Conservation (phyloP, 92 coral and sea anemone species). For the Bergia sp. region DNA sequence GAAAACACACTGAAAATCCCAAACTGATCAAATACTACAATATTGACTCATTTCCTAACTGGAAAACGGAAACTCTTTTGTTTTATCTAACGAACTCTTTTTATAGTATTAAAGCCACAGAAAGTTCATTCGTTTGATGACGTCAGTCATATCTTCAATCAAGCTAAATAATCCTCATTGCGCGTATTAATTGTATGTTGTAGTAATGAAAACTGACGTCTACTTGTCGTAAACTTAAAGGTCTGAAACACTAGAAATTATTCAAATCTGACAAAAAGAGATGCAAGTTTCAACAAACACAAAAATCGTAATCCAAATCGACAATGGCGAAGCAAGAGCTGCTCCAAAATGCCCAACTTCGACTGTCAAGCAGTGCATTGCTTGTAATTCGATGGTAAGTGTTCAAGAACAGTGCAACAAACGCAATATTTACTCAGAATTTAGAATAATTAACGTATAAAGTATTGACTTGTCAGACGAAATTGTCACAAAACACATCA, state of each 20-base stretch:
- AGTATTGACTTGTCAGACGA: background rate
- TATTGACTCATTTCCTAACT: background rate
- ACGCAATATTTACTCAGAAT: too few species aligned
- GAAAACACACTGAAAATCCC: background rate
- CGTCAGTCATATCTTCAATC: background rate
- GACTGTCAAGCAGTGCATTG: conserved; percentile 4
- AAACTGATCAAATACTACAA: too few species aligned
- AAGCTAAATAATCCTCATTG: background rate
- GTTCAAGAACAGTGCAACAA: background rate
- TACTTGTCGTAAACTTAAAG: too few species aligned
- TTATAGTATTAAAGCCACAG: too few species aligned
- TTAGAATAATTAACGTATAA: background rate
- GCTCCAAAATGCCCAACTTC: background rate
- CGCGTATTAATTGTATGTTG: background rate
- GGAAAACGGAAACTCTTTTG: background rate
- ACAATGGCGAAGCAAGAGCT: background rate
- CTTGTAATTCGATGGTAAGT: conserved; percentile 28
- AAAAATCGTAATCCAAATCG: background rate
- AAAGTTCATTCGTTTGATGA: background rate
- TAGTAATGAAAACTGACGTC: background rate
- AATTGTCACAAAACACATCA: background rate
- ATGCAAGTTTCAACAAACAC: background rate
- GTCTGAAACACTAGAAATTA: background rate
- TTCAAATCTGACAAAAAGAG: background rate
- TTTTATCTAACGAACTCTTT: too few species aligned